phyloP scores from a whole-genome alignment of 2,888 invertebrate species.

The Halocaridina rubra region DNA sequence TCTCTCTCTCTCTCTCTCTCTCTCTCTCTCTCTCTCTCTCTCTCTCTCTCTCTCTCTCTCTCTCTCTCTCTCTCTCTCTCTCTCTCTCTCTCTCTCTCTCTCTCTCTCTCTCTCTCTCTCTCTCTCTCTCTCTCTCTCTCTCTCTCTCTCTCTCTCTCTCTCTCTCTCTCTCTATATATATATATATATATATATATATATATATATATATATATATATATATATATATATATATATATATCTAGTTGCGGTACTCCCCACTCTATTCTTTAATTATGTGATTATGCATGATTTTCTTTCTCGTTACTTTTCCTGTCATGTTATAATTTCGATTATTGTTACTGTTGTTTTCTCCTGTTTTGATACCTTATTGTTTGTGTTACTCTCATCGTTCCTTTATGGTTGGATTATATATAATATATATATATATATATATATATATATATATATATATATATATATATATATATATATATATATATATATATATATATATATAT shows the following conservation, averaged over 20 bases:
- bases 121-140: constrained; percentile 8
- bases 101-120: neutral
- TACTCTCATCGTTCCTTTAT: too few species aligned
- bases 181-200: neutral
- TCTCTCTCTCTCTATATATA: neutral
- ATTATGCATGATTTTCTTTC: too few species aligned
- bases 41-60: constrained; percentile 7
- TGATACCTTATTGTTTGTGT: too few species aligned
- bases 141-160: neutral
- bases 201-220: neutral
- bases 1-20: constrained; percentile 14
- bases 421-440: neutral
- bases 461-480: neutral
- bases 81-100: neutral
- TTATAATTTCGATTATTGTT: too few species aligned
- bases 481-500: neutral
- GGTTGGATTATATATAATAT: too few species aligned
- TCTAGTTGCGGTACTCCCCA: too few species aligned
- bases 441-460: neutral
- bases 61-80: constrained; percentile 1
- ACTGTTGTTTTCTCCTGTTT: too few species aligned
- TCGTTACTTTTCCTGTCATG: too few species aligned
- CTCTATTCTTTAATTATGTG: too few species aligned
- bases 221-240: neutral
- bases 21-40: constrained; percentile 7